Conservation (phyloP, 2,888 invertebrate genomes). For the Caenorhabditis imperialis region DNA sequence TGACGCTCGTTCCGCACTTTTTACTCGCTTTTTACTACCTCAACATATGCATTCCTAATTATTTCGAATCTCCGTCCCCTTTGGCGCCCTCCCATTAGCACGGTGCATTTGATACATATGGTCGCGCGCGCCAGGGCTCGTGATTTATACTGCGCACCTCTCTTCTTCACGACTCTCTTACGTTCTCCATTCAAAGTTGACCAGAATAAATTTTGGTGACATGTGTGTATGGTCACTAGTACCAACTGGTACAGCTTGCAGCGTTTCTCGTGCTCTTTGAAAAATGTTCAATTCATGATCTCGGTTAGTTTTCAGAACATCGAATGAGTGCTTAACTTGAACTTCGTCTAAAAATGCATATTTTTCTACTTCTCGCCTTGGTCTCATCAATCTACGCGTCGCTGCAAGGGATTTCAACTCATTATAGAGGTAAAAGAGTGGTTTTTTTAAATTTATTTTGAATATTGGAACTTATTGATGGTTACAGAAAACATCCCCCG, state of each 20-base stretch:
- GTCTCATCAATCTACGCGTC: not conserved
- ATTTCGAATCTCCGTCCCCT: not conserved
- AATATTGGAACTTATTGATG: not conserved
- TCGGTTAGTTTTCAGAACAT: constrained; percentile 16
- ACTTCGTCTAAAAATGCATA: constrained; percentile 20
- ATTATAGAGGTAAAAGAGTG: constrained; percentile 33
- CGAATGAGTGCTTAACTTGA: constrained; percentile 28
- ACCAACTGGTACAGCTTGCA: not conserved
- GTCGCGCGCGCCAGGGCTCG: constrained; percentile 14
- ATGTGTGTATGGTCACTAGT: constrained; percentile 9
- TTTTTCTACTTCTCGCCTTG: constrained; percentile 1
- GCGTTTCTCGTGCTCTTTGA: not conserved
- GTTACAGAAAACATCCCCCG: constrained; percentile 54
- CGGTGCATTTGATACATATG: constrained; percentile 42
- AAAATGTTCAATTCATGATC: not conserved
- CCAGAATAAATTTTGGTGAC: constrained; percentile 35
- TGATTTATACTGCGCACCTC: constrained; percentile 33
- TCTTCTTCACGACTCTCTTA: not conserved
- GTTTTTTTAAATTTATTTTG: not conserved
- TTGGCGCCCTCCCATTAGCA: not conserved
- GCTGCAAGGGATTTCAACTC: constrained; percentile 8
- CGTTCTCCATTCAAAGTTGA: too few relatives aligned
- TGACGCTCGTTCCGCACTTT: constrained; percentile 47
- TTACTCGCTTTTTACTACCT: constrained; percentile 33
- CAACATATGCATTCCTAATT: constrained; percentile 28